A percentile compares a stretch with the other conserved stretches of the same genome.
phyloP scores from a whole-genome alignment of 2,797 vertebrate genomes.

The Masticophis lateralis region DNA sequence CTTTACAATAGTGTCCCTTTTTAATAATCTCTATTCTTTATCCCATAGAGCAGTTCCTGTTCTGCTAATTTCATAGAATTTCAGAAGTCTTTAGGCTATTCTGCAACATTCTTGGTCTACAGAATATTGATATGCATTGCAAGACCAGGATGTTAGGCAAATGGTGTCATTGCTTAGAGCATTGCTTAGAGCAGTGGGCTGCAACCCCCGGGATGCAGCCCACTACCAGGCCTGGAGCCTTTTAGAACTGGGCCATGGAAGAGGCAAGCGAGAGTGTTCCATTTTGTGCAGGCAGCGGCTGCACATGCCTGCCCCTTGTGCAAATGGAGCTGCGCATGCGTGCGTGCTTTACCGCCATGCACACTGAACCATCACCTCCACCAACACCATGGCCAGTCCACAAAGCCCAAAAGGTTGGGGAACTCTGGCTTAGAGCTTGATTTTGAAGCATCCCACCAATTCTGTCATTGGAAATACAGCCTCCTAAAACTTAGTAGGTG shows the following conservation, averaged over 20 bases:
- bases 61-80: neutral
- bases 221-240: neutral
- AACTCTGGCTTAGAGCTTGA: neutral
- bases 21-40: neutral
- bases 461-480: neutral
- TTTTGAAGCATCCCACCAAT: neutral
- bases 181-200: neutral
- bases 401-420: neutral
- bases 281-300: rapidly evolving
- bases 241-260: neutral
- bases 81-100: neutral
- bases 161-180: neutral
- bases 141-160: neutral
- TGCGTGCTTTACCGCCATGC: neutral
- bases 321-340: neutral
- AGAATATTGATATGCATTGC: neutral
- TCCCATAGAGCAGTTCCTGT: neutral
- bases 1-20: neutral
- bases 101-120: neutral
- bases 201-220: neutral
- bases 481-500: neutral
- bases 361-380: neutral
- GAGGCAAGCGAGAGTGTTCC: neutral
- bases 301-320: rapidly evolving
- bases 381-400: rapidly evolving